Percentiles rank a stretch among this genome's conserved stretches.
phyloP scores from a whole-genome alignment of 2,113 vertebrate species.

The Epinephelus cyanopodus region DNA sequence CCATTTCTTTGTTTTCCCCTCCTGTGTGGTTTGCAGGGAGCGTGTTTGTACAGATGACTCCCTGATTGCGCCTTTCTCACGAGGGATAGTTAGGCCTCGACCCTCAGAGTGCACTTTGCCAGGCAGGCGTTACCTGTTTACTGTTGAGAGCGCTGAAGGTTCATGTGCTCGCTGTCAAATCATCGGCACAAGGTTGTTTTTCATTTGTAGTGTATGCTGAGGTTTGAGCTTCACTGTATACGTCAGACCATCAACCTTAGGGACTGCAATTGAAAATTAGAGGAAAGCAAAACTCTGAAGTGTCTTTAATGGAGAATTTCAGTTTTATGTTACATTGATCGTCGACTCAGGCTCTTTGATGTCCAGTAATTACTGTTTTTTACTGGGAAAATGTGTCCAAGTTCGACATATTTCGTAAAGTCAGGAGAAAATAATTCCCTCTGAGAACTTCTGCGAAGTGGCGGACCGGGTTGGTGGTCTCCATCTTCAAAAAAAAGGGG shows the following conservation, averaged over 20 bases:
- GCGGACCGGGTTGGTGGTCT: too few relatives aligned
- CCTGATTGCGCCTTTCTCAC: constrained; percentile 42
- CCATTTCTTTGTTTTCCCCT: constrained; percentile 24
- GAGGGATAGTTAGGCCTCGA: constrained; percentile 46
- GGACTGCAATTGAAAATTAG: not conserved
- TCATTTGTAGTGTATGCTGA: too few relatives aligned
- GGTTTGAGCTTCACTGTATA: not conserved
- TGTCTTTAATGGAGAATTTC: not conserved
- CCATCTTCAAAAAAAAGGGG: too few relatives aligned
- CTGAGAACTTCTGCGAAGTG: too few relatives aligned
- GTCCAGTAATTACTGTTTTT: too few relatives aligned
- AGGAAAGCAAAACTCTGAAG: not conserved
- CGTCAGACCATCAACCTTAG: not conserved
- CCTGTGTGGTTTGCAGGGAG: constrained; percentile 43
- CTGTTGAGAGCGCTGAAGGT: not conserved
- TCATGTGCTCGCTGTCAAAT: not conserved
- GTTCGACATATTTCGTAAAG: too few relatives aligned
- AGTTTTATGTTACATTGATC: not conserved
- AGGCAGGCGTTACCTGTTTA: constrained; percentile 9
- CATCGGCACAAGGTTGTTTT: not conserved
- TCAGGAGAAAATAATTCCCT: too few relatives aligned
- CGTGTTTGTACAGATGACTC: constrained; percentile 74
- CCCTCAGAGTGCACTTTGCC: constrained; percentile 23
- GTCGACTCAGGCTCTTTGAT: too few relatives aligned
- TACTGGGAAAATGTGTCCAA: too few relatives aligned